Conservation (phyloP, 1,140 invertebrate species). For the Camponotus pennsylvanicus region DNA sequence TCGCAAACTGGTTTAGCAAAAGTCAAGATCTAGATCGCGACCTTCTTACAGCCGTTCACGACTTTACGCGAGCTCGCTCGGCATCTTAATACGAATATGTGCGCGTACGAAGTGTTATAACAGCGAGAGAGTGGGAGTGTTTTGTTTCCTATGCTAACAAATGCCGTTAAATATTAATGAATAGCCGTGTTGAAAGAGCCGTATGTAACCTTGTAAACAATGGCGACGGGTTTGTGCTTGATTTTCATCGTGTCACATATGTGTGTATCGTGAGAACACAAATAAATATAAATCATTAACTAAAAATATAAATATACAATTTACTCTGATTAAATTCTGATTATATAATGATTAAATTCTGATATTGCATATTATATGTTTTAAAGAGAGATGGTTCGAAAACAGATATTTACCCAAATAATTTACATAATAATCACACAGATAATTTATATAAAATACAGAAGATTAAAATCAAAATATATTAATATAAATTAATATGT, state of each 20-base stretch:
- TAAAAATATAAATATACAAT: not conserved
- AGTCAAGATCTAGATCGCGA: conserved; percentile 77
- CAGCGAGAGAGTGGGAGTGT: not conserved
- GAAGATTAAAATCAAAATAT: not conserved
- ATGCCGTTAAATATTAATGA: not conserved
- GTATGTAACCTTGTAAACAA: not conserved
- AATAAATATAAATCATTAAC: not conserved
- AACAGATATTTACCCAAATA: not conserved
- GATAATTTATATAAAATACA: not conserved
- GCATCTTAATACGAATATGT: conserved; percentile 47
- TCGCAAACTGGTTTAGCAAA: conserved; percentile 75
- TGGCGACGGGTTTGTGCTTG: not conserved
- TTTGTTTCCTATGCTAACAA: not conserved
- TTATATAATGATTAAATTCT: not conserved
- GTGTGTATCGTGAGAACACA: not conserved
- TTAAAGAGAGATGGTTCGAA: not conserved
- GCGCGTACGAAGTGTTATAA: not conserved
- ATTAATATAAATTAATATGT: conserved; percentile 27
- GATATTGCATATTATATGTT: not conserved
- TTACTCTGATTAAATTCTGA: not conserved
- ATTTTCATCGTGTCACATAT: not conserved
- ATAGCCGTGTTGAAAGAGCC: not conserved
- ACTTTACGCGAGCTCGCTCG: conserved; percentile 37
- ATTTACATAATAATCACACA: not conserved
- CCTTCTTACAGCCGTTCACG: conserved; percentile 64